phyloP scores from a whole-genome alignment of 2,888 invertebrate species.

The Papilio gigon region DNA sequence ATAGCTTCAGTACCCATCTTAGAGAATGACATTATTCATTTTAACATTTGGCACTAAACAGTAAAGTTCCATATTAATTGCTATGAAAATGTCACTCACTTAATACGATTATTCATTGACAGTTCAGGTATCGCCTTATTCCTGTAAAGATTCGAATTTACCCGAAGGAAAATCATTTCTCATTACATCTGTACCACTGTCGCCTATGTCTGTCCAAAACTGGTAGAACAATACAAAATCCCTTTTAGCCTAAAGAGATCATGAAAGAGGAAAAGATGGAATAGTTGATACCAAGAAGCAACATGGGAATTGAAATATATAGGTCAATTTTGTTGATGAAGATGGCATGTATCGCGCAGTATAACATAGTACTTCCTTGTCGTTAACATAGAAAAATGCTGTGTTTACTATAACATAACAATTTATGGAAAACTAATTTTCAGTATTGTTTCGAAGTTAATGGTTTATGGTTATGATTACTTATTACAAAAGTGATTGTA shows the following conservation, averaged over 20 bases:
- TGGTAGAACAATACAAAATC: too few species aligned
- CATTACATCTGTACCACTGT: not conserved
- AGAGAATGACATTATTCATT: too few species aligned
- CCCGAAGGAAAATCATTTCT: too few species aligned
- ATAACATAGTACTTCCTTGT: not conserved
- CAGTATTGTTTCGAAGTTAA: not conserved
- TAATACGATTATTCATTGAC: too few species aligned
- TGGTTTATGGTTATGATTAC: not conserved
- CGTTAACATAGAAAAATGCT: not conserved
- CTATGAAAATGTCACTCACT: too few species aligned
- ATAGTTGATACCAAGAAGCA: not conserved
- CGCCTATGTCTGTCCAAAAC: not conserved
- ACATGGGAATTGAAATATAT: not conserved
- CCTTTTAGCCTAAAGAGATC: not conserved
- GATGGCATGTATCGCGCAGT: not conserved
- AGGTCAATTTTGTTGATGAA: not conserved
- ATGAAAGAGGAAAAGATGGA: not conserved
- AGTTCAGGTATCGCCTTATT: too few species aligned
- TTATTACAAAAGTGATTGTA: constrained; percentile 3
- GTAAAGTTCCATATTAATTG: too few species aligned
- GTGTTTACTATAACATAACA: not conserved
- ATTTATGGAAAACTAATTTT: not conserved
- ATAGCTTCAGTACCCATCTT: too few species aligned
- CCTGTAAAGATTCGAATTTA: too few species aligned
- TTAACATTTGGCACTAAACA: too few species aligned